Conservation (phyloP, 53 echinoderm and acorn worm genomes). For the Patiria pectinifera region DNA sequence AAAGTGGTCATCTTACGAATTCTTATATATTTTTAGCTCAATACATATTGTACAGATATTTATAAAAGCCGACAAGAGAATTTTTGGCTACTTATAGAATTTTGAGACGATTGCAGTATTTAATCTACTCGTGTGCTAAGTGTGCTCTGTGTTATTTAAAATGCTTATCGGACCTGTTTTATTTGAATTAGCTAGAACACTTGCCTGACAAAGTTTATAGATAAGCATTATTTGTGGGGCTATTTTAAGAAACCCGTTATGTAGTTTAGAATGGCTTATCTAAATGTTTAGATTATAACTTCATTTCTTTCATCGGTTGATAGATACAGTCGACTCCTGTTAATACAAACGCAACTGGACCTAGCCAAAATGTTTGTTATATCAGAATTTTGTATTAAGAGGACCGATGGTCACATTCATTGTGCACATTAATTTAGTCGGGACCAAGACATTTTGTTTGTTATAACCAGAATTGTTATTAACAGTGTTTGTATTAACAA, state of each 20-base stretch:
- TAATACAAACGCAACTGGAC: too few relatives aligned
- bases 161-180: not conserved
- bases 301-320: not conserved
- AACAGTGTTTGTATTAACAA: too few relatives aligned
- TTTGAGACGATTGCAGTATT: not conserved
- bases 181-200: not conserved
- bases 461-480: too few relatives aligned
- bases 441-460: too few relatives aligned
- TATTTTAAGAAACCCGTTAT: not conserved
- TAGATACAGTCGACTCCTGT: not conserved
- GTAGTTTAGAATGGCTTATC: too few relatives aligned
- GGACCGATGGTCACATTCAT: too few relatives aligned
- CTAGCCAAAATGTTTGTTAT: too few relatives aligned
- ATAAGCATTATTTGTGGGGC: not conserved
- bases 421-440: too few relatives aligned
- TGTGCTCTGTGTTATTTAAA: not conserved
- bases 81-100: not conserved
- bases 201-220: not conserved
- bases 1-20: not conserved
- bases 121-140: not conserved
- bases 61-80: not conserved
- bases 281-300: not conserved
- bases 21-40: not conserved
- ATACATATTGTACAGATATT: slow-evolving; percentile 8
- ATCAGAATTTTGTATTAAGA: too few relatives aligned